These are phyloP conservation scores for Camelus dromedarius DNA, from an alignment of 2,113 vertebrate species.

Conservation along the genomic window DNA sequence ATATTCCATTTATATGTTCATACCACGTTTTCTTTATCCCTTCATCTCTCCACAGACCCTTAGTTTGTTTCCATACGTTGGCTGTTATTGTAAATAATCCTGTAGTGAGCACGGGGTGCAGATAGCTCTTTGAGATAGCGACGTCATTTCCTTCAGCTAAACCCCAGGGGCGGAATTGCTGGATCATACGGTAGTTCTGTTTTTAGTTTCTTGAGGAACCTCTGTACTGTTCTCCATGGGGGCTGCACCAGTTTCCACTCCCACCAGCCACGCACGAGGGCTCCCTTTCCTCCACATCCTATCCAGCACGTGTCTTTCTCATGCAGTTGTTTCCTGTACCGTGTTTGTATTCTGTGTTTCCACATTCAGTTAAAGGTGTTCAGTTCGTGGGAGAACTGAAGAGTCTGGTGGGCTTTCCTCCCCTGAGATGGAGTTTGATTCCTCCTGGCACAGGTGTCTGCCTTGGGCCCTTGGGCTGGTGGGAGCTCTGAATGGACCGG, in stretches of 20 bases:
- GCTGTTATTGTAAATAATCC: neutral
- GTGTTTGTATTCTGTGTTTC: neutral
- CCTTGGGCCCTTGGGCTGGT: neutral
- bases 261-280: neutral
- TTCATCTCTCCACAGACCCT: neutral
- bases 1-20: neutral
- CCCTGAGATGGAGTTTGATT: neutral
- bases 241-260: neutral
- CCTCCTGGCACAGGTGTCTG: neutral
- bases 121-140: neutral
- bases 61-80: neutral
- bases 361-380: neutral
- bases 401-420: neutral
- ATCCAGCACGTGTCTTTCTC: neutral
- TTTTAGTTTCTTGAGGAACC: neutral
- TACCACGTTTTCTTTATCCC: neutral
- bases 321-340: neutral
- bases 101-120: neutral
- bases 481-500: neutral
- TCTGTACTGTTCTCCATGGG: neutral
- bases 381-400: neutral
- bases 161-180: neutral
- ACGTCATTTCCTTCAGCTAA: neutral
- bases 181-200: neutral
- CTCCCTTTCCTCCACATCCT: neutral